Evolutionary conservation across 2,888 invertebrate genomes (phyloP).

Genomic region (Agonum fuliginosum): DNA sequence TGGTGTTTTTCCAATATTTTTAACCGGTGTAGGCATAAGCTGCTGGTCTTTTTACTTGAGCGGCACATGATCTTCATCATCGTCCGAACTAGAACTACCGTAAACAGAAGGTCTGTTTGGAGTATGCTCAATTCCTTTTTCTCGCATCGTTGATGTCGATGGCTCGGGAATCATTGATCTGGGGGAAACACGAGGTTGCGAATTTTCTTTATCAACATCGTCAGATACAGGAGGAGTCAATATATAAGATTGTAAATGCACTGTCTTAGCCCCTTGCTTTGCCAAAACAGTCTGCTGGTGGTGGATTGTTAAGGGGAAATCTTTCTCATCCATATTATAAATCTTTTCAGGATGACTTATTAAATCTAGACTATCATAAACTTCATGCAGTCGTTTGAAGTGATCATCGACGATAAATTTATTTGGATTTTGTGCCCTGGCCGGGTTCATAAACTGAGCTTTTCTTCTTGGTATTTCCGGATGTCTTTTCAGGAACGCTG

Average conservation of each 20-base stretch:
- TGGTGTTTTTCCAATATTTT: no score
- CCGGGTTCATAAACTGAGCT: conserved; percentile 65
- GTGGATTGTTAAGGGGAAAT: conserved; percentile 63
- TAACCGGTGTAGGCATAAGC: no score
- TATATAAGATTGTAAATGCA: conserved; percentile 61
- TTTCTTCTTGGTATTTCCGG: conserved; percentile 62
- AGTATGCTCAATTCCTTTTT: no score
- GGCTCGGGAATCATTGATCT: no score
- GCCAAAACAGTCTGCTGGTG: conserved; percentile 62
- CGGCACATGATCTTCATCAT: no score
- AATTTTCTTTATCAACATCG: no score
- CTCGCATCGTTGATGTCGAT: no score
- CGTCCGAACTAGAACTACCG: no score
- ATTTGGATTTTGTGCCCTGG: conserved; percentile 64
- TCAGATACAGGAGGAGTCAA: no score
- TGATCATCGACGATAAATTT: conserved; percentile 63
- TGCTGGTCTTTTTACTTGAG: no score
- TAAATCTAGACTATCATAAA: conserved; percentile 61
- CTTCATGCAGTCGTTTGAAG: conserved; percentile 63
- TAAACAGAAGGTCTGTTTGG: no score
- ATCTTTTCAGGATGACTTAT: conserved; percentile 63
- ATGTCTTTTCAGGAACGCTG: conserved; percentile 61
- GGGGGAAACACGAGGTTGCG: no score
- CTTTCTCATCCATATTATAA: conserved; percentile 65
- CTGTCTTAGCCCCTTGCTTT: conserved; percentile 63